phyloP scores from a whole-genome alignment of 2,888 invertebrate species.

The Mamestra brassicae region DNA sequence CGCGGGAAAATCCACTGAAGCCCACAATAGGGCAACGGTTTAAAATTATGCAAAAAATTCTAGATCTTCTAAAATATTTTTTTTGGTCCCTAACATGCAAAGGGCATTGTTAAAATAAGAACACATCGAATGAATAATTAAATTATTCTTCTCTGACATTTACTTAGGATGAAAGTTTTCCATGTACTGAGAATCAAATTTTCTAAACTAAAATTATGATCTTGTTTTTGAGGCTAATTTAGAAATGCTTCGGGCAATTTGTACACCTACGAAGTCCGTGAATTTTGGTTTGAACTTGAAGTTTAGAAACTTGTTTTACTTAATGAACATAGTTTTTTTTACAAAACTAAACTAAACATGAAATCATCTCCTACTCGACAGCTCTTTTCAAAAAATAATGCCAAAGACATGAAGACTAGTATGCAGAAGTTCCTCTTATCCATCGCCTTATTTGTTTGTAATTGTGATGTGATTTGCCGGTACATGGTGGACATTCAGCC shows the following conservation, averaged over 20 bases:
- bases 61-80: background rate
- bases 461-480: too few species aligned
- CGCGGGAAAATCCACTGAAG: background rate
- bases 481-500: too few species aligned
- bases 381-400: too few species aligned
- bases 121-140: background rate
- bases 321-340: background rate
- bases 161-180: slow-evolving; percentile 11
- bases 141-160: slow-evolving; percentile 12
- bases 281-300: background rate
- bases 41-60: background rate
- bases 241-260: background rate
- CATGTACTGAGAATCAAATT: background rate
- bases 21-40: background rate
- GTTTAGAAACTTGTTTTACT: background rate
- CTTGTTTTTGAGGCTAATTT: background rate
- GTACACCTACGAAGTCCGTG: background rate
- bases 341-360: too few species aligned
- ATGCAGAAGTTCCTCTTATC: too few species aligned
- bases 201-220: background rate
- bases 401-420: too few species aligned
- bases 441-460: too few species aligned
- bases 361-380: too few species aligned
- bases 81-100: background rate
- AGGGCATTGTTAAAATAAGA: slow-evolving; percentile 3